These are phyloP conservation scores for Liodrosophila aerea DNA, from an alignment of 2,888 invertebrate genomes.

Conservation along the genomic window DNA sequence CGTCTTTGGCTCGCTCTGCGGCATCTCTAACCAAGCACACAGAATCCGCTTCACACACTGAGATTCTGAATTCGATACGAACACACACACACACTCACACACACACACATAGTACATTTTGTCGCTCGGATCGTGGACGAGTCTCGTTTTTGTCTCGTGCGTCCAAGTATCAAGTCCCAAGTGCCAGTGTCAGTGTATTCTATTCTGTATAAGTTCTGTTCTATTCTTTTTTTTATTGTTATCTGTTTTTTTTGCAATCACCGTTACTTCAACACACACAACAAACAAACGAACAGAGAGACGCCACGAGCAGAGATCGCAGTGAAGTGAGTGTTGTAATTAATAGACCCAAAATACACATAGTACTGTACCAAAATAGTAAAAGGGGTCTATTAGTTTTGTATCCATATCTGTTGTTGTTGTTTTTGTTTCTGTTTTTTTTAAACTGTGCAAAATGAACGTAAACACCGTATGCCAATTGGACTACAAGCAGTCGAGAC, in stretches of 20 bases:
- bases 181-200: constrained; percentile 51
- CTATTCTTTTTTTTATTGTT: constrained; percentile 50
- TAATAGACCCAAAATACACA: constrained; percentile 4
- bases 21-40: constrained; percentile 27
- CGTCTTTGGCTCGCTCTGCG: constrained; percentile 77
- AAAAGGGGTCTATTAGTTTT: too few species aligned
- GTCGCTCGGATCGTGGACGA: constrained; percentile 29
- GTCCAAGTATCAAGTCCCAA: constrained; percentile 34
- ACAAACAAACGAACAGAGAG: constrained; percentile 21
- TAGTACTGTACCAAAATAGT: too few species aligned
- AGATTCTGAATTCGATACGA: constrained; percentile 31
- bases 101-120: too few species aligned
- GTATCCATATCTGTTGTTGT: constrained; percentile 3
- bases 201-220: constrained; percentile 38
- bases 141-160: constrained; percentile 60
- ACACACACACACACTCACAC: constrained; percentile 7
- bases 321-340: constrained; percentile 71
- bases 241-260: constrained; percentile 52
- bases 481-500: constrained; percentile 23
- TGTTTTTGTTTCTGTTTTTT: too few species aligned
- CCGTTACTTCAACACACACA: constrained; percentile 54
- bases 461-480: constrained; percentile 31
- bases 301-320: constrained; percentile 23
- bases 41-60: constrained; percentile 18
- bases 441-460: constrained; percentile 15